A percentile compares a stretch with the other conserved stretches of the same genome.
Conservation (phyloP, 2,113 vertebrate species). For the Xiphias gladius region DNA sequence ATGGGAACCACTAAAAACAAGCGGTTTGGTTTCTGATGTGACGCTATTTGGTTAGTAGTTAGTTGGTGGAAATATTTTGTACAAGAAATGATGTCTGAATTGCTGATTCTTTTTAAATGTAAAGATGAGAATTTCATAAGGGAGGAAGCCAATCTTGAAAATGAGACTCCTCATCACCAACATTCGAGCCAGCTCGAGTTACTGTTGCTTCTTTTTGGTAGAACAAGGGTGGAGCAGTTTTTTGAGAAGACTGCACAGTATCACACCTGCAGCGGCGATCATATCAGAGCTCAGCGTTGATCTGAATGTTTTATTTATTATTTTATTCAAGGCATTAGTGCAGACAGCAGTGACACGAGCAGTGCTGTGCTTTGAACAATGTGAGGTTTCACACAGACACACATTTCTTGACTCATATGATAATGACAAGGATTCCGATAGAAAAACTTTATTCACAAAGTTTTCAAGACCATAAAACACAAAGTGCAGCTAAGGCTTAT, state of each 20-base stretch:
- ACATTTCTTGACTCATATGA: slow-evolving; percentile 2
- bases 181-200: too few relatives aligned
- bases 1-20: not conserved
- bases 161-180: too few relatives aligned
- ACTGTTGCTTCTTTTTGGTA: too few relatives aligned
- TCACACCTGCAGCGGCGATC: too few relatives aligned
- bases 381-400: not conserved
- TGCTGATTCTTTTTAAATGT: too few relatives aligned
- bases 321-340: not conserved
- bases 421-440: slow-evolving; percentile 7
- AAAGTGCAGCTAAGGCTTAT: slow-evolving; percentile 2
- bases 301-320: too few relatives aligned
- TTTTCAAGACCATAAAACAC: not conserved
- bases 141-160: too few relatives aligned
- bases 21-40: not conserved
- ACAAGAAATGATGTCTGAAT: not conserved
- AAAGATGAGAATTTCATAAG: too few relatives aligned
- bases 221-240: too few relatives aligned
- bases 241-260: too few relatives aligned
- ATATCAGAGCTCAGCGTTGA: too few relatives aligned
- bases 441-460: not conserved
- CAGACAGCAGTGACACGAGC: not conserved
- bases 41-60: not conserved
- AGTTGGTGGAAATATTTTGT: not conserved
- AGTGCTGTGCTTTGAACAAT: not conserved